Percentiles rank a stretch among this genome's conserved stretches.
phyloP scores from a whole-genome alignment of 1,140 invertebrate genomes.

The Sipha flava region DNA sequence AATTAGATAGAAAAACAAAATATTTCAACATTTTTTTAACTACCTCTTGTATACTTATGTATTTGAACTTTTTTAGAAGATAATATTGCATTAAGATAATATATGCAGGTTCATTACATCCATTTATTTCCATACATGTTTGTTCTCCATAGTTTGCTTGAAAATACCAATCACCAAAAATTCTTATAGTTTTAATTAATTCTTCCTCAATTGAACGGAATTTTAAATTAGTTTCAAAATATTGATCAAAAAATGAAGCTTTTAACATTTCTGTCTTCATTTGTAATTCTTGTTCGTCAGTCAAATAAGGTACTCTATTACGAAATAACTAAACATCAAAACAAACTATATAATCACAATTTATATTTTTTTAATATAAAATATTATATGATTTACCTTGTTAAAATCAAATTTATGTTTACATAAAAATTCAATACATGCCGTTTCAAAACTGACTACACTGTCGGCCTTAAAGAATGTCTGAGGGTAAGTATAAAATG shows the following conservation, averaged over 20 bases:
- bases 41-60: not conserved
- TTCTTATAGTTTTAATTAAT: not conserved
- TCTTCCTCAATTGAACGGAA: not conserved
- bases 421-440: constrained; percentile 21
- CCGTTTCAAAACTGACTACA: not conserved
- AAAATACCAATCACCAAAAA: constrained; percentile 10
- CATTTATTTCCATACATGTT: not conserved
- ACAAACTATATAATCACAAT: not conserved
- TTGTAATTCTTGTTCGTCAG: not conserved
- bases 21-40: no score
- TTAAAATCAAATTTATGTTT: constrained; percentile 26
- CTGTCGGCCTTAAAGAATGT: constrained; percentile 3
- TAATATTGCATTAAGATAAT: not conserved
- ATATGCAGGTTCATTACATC: not conserved
- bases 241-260: not conserved
- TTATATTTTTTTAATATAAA: not conserved
- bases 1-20: no score
- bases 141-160: not conserved
- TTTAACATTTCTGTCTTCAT: not conserved
- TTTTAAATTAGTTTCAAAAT: constrained; percentile 9
- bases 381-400: not conserved
- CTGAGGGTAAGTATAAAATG: constrained; percentile 10
- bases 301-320: not conserved
- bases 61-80: not conserved
- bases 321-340: constrained; percentile 1